Base-by-base conservation (phyloP, 2,113 vertebrate species). In the Columba janthina region DNA sequence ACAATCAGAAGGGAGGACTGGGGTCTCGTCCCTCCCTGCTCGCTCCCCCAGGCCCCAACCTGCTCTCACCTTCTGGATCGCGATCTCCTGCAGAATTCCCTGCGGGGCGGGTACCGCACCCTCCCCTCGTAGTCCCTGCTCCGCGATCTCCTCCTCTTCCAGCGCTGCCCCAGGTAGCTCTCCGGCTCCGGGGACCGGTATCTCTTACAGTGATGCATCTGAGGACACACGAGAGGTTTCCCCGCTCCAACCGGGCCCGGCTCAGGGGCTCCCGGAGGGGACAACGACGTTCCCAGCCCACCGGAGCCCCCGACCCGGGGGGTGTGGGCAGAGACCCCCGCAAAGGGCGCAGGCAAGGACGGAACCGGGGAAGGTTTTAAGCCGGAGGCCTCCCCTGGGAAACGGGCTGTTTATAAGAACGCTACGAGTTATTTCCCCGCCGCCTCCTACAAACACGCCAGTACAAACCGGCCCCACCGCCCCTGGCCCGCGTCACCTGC, bases 191-290 rank as follows among this genome's bases (percentile, higher is more conserved):
- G 98, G 31, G 98, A 98, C 21, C 97, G 98, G 86, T 97, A 97
- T 62, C 98, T 88, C 95, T 97, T 97, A 80, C 98, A 98, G 95
- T 98, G 98, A 85, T 98, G 97, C 98, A 98, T 98, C 98, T 98
- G 94, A 36, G 86, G 26, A 40, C 44, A 84, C 7, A 44, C 42
- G 4, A 1, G 5, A 6, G 31, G 24, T 11, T 3, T 14, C n/a
- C 36, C 26, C 5, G 20, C 56, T 44, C n/a, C 34, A 44, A 44
- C 34, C 1, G 44, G 16, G 13, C 21, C 48, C 48, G 48, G 21
- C 16, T 44, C 42, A 44, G 42, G 7, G 42, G 42, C 42, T 44
- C 42, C 42, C 42, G 42, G 16, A 44, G 42, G 42, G 42, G 42
- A 44, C 16, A 2, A 5, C 16, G 28, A 2, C 34, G 36, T 10